Percentiles rank a stretch among this genome's conserved stretches.
phyloP scores from a whole-genome alignment of 2,888 invertebrate species.

The Diloba caeruleocephala region DNA sequence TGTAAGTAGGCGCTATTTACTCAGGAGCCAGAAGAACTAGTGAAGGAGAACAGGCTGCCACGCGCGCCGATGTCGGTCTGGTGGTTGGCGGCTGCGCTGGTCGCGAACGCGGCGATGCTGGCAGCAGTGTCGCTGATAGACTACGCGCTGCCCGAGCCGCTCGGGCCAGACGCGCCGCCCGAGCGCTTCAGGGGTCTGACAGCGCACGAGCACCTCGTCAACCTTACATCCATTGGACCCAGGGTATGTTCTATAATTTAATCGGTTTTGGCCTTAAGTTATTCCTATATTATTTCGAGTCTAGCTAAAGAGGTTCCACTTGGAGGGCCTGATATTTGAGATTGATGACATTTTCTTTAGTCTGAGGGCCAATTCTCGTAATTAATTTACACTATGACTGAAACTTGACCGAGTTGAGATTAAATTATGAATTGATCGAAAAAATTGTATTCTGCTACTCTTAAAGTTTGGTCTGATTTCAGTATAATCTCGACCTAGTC shows the following conservation, averaged over 20 bases:
- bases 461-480: no score
- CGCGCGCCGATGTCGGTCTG: constrained; percentile 59
- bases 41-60: constrained; percentile 68
- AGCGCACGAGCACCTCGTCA: constrained; percentile 91
- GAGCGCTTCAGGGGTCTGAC: constrained; percentile 86
- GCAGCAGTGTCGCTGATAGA: constrained; percentile 88
- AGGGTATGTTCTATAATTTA: constrained; percentile 67
- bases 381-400: no score
- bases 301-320: no score
- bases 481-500: no score
- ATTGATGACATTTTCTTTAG: no score
- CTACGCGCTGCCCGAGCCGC: constrained; percentile 87
- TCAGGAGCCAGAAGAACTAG: constrained; percentile 33
- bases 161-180: constrained; percentile 83
- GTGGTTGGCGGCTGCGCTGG: constrained; percentile 85
- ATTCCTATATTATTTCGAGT: no score
- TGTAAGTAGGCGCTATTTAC: constrained; percentile 2
- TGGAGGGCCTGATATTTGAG: no score
- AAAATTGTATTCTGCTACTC: no score
- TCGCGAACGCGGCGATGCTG: constrained; percentile 83
- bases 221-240: constrained; percentile 90
- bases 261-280: no score
- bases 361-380: no score
- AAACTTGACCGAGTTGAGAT: no score
- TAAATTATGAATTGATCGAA: no score